A percentile compares a stretch with the other conserved stretches of the same genome.
Evolutionary conservation across 2,797 vertebrate genomes (phyloP).

Genomic region (Babyrousa celebensis): DNA sequence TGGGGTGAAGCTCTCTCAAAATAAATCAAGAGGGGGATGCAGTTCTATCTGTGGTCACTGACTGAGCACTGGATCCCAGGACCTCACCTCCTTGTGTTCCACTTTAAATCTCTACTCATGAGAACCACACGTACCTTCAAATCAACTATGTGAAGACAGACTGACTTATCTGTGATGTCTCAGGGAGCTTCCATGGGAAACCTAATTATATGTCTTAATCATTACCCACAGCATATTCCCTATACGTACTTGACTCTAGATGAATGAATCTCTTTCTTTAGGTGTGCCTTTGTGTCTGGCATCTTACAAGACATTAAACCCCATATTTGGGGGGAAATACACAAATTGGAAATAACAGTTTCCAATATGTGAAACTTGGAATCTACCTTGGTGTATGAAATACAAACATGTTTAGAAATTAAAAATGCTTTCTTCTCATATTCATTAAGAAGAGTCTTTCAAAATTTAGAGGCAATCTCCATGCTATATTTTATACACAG

Average conservation of each 20-base stretch:
- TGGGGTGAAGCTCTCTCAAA: neutral
- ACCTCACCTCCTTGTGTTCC: neutral
- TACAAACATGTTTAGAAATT: constrained; percentile 80
- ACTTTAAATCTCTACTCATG: neutral
- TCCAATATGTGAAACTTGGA: constrained; percentile 72
- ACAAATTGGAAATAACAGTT: neutral
- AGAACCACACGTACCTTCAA: neutral
- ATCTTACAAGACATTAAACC: constrained; percentile 49
- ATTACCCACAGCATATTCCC: neutral
- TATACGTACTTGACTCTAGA: neutral
- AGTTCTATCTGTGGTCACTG: neutral
- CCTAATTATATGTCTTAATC: constrained; percentile 28
- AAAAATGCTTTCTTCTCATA: constrained; percentile 75
- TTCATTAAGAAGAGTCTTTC: constrained; percentile 78
- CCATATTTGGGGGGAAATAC: neutral
- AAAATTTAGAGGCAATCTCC: constrained; percentile 76
- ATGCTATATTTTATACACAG: constrained; percentile 69
- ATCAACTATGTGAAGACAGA: neutral
- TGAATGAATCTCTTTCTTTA: constrained; percentile 45
- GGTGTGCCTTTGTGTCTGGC: neutral
- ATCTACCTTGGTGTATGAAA: constrained; percentile 70
- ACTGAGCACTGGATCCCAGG: neutral
- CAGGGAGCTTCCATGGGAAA: neutral
- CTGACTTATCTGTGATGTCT: neutral
- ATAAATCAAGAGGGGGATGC: neutral